phyloP scores from a whole-genome alignment of 37 sponge, comb jelly and placozoan species.

The Amphimedon queenslandica region DNA sequence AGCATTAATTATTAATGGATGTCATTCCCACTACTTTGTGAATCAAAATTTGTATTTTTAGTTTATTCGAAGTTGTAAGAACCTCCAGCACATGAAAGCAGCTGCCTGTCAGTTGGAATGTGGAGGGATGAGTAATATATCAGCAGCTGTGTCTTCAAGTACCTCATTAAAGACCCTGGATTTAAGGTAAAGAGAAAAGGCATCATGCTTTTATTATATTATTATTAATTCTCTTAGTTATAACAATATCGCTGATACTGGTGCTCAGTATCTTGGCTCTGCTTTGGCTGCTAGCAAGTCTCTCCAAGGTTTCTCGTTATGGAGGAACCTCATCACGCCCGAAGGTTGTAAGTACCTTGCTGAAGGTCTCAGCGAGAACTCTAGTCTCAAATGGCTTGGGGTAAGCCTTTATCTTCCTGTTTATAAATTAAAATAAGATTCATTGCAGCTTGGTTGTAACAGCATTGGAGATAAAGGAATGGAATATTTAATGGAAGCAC shows the following conservation, averaged over 20 bases:
- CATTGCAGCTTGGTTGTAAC: slow-evolving; percentile 68
- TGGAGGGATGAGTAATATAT: not conserved
- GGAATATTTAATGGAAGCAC: slow-evolving; percentile 43
- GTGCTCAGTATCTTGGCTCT: slow-evolving; percentile 40
- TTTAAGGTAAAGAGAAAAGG: not conserved
- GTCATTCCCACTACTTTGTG: too few relatives aligned
- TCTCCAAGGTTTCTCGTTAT: slow-evolving; percentile 56
- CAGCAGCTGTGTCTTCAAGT: not conserved
- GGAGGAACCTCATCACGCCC: slow-evolving; percentile 64
- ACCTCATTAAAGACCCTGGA: not conserved
- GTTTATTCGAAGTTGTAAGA: not conserved
- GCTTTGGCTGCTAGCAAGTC: slow-evolving; percentile 36
- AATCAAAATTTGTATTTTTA: too few relatives aligned
- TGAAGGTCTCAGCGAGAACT: slow-evolving; percentile 46
- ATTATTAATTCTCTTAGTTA: slow-evolving; percentile 14
- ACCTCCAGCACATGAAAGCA: not conserved
- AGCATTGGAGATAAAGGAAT: slow-evolving; percentile 63
- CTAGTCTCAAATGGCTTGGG: slow-evolving; percentile 68
- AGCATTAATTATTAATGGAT: too few relatives aligned
- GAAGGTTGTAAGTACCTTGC: slow-evolving; percentile 67
- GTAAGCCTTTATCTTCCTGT: slow-evolving; percentile 35
- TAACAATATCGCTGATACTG: slow-evolving; percentile 55
- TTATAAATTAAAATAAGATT: not conserved
- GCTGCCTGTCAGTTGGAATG: not conserved
- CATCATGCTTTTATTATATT: not conserved